Percentiles rank a stretch among this genome's conserved stretches.
Conservation (phyloP, 2,797 vertebrate genomes). For the Poeciliopsis paucimaculata region DNA sequence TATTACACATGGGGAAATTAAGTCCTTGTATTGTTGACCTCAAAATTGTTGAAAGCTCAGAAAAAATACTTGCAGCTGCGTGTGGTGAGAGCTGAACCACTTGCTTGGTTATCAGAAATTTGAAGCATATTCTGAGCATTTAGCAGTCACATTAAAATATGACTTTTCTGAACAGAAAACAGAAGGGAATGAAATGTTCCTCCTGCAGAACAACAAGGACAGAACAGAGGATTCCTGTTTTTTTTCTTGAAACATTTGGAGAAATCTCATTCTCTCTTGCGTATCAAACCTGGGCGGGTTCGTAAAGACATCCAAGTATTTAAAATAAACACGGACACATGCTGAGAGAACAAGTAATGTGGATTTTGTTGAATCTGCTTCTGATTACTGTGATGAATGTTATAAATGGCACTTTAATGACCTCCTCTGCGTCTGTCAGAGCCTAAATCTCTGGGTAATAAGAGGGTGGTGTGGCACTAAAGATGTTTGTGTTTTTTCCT, state of each 20-base stretch:
- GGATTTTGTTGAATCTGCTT: slow-evolving; percentile 27
- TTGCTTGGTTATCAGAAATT: slow-evolving; percentile 20
- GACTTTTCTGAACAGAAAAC: slow-evolving; percentile 18
- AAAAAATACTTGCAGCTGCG: slow-evolving; percentile 1
- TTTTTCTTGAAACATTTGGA: slow-evolving; percentile 11
- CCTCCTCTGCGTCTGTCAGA: not conserved
- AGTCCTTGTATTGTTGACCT: slow-evolving; percentile 6
- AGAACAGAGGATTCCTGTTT: slow-evolving; percentile 12
- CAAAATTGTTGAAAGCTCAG: not conserved
- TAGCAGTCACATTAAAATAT: slow-evolving; percentile 7
- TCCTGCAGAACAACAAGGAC: slow-evolving; percentile 16
- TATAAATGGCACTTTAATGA: slow-evolving; percentile 17
- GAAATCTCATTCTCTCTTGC: not conserved
- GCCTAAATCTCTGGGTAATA: not conserved
- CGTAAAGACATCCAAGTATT: not conserved
- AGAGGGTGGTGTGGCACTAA: not conserved
- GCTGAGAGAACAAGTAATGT: slow-evolving; percentile 18
- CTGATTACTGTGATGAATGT: slow-evolving; percentile 29
- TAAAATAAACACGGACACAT: slow-evolving; percentile 8
- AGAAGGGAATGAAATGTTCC: slow-evolving; percentile 14
- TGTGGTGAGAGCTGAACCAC: not conserved
- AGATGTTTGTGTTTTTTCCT: slow-evolving; percentile 1
- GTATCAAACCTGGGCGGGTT: slow-evolving; percentile 11
- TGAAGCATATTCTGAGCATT: not conserved
- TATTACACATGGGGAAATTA: not conserved